Base-by-base conservation (phyloP, 2,113 vertebrate species). In the Notarius lentiginosus region DNA sequence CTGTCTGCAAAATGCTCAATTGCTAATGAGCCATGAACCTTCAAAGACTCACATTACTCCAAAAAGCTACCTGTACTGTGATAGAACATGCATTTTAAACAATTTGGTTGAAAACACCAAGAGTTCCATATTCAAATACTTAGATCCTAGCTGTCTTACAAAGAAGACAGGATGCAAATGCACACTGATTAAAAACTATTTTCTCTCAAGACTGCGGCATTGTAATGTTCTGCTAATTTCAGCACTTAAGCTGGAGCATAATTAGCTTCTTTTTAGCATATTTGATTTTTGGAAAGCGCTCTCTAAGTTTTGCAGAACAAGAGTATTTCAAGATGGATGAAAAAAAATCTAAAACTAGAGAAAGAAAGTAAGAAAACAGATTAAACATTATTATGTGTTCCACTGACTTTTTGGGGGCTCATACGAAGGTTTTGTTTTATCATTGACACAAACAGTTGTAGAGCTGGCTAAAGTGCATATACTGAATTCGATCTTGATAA, bases 191-290 rank as follows among this genome's bases (percentile, higher is more conserved):
- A 87, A 73, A 73, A 60, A 75, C 80, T 17, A 61, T 70, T 87
- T 86, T 79, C 56, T 75, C 79, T 70, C 17, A 27, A 84, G 65
- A 82, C 77, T 85, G 70, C 65, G 56, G 83, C 34, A 87, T 85
- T 85, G 79, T 85, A 85, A 81, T 70, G 86, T 83, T 84, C 76
- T 47, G 83, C 70, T 84, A 89, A 89, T 85, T 89, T 87, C 27
- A 55, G 72, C 53, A 53, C 79, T 89, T 82, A 85, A n/a, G 85
- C 63, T 61, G 55, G 24, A 66, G 83, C 76, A 83, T 87, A 89
- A 89, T 89, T 89, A 89, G 76, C 83, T 85, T 77, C 83, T 79
- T 86, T 85, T 85, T 85, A 87, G 63, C 85, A 77, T 63, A 83
- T 82, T 66, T 41, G 72, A 82, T 87, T 87, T 63, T 87, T 79